Base-by-base conservation (phyloP, 2,888 invertebrate genomes). In the Chrysolina oricalcia region DNA sequence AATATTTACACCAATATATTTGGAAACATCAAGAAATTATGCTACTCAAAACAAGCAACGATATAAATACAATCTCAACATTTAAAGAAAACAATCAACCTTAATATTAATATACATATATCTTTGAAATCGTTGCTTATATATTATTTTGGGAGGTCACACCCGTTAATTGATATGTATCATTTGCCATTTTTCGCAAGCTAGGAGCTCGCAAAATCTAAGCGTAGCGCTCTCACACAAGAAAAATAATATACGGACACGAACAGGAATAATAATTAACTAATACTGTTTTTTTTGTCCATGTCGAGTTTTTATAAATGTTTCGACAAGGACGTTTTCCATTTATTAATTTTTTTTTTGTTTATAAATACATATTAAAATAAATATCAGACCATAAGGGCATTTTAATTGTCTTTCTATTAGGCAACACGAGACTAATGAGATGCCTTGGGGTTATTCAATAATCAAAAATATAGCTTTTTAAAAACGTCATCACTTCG, bases 251-350 rank as follows among this genome's bases (percentile, higher is more conserved):
- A 59, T 19, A 68, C 50, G 40, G 70, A 74, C 69, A 74, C 53
- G 59, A 40, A 78, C 72, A 68, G 62, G 66, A 75, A 74, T 65
- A 73, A 74, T 66, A 35, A 59, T 56, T n/a, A 50, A 13, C 59
- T 73, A 85, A 83, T 82, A 83, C 81, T 83, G 81, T 81, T 84
- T 83, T n/a, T 83, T 81, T 81, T 81, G 78, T 74, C 43, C 70
- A 70, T 71, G 65, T 68, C 76, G 81, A 78, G 67, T 85, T 83
- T 84, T 85, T 84, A 86, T 83, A 86, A 85, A 85, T 85, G 80
- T 83, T 83, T 81, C 85, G 76, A 56, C 59, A 50, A 63, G 53
- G 65, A 73, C 73, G 75, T 82, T 81, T 82, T 78, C 70, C 43
- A 56, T 41, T 76, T 81, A 6, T 78, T 79, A 74, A 74, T 79